Conservation (phyloP, 2,113 vertebrate species). For the Malaclemys terrapin region DNA sequence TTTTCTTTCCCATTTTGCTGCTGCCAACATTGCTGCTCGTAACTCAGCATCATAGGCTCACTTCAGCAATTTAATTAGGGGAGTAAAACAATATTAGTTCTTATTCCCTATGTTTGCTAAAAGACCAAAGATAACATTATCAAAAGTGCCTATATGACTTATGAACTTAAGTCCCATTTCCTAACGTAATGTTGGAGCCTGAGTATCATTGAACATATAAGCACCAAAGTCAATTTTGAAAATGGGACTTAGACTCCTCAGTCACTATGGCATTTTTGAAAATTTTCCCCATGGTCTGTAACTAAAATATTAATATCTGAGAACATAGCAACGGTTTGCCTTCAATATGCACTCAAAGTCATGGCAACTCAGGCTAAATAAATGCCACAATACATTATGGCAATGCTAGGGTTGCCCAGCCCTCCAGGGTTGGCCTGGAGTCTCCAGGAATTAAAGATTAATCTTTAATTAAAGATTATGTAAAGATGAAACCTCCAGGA, state of each 20-base stretch:
- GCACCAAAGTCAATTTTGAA: too few relatives aligned
- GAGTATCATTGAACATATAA: background rate
- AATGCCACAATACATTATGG: too few relatives aligned
- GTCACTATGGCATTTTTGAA: background rate
- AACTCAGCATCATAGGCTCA: background rate
- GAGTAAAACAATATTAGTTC: background rate
- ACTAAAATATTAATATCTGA: constrained; percentile 21
- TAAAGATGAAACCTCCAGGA: too few relatives aligned
- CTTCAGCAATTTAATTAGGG: background rate
- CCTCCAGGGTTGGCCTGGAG: too few relatives aligned
- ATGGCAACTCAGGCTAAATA: too few relatives aligned
- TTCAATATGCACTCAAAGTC: too few relatives aligned
- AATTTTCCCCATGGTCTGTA: constrained; percentile 6
- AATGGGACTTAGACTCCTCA: background rate
- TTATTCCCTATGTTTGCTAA: background rate
- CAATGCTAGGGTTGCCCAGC: too few relatives aligned
- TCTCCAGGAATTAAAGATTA: too few relatives aligned
- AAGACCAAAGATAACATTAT: background rate
- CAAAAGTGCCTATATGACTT: background rate
- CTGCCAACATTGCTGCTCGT: background rate
- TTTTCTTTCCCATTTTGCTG: background rate
- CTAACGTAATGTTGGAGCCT: background rate
- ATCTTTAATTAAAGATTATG: too few relatives aligned
- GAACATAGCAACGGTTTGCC: background rate
- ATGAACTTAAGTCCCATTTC: too few relatives aligned